Evolutionary conservation across 2,113 vertebrate genomes (phyloP), one percentile per base, ranked within the genome.

Genomic region (Pseudorectes ferrugineus): DNA sequence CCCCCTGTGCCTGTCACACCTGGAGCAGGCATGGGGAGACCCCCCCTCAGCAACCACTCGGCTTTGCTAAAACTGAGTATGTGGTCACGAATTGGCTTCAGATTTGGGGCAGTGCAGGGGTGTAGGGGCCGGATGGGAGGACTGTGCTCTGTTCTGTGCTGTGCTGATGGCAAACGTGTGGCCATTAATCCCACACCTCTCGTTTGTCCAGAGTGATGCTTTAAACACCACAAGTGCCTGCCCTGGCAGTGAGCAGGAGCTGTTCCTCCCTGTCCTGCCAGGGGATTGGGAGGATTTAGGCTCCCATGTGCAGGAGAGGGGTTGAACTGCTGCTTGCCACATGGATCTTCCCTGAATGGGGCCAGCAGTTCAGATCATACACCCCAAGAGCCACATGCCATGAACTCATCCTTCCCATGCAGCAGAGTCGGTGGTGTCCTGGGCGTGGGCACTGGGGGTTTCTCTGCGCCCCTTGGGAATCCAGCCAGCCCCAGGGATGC

Each of bases 241-340:
- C 16, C 55, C 62, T 0, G 5, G 42, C 77, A 77, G 36, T 9
- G 7, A 65, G 73, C 51, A 28, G 91, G 24, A 40, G 25, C 25
- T 4, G 1, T 43, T 72, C 24, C 72, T 57, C 36, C 28, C 67
- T 18, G 11, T 72, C 43, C 26, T 68, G 29, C 21, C 22, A 5
- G 7, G n/a, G 4, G 2, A 73, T 2, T 16, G 1, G 1, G 49
- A 5, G 25, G 18, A 43, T 45, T 68, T 29, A 11, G 40, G 58
- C 29, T 38, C 14, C 42, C 3, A 0, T 0, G 1, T 36, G 28
- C 24, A 63, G 40, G 33, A 75, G 29, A 35, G n/a, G 23, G 6
- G 17, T 6, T 61, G 36, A 88, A 6, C 25, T 5, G 1, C 52
- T 63, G 33, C 21, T 49, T 40, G 51, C 31, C 36, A 10, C 22